Percentiles rank a stretch among this genome's conserved stretches.
Conservation (phyloP, 2,888 invertebrate species). For the Ectemnius continuus region DNA sequence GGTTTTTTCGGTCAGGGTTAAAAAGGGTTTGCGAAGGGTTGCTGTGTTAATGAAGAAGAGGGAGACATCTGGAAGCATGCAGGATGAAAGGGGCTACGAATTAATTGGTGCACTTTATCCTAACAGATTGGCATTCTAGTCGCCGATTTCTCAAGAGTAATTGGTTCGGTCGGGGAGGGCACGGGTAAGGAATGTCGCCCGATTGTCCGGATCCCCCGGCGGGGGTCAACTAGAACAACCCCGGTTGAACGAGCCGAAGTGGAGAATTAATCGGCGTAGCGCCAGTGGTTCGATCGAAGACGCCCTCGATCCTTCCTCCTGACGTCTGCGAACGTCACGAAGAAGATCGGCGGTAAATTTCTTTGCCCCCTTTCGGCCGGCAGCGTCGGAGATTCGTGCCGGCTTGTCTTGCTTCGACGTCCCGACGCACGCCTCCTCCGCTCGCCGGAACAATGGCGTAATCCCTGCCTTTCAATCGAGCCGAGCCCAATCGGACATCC, state of each 20-base stretch:
- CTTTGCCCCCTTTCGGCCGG: not conserved
- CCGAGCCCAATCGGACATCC: not conserved
- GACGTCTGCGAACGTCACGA: too few species aligned
- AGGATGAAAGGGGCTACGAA: not conserved
- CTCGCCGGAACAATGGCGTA: too few species aligned
- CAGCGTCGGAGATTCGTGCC: too few species aligned
- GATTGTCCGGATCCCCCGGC: conserved; percentile 54
- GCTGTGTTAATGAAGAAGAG: not conserved
- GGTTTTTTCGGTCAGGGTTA: not conserved
- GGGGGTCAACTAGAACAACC: conserved; percentile 52
- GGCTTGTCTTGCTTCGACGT: too few species aligned
- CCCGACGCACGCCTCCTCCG: too few species aligned
- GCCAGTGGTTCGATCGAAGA: conserved; percentile 32
- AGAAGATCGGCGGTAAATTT: not conserved
- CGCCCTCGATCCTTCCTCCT: too few species aligned
- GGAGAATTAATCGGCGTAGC: conserved; percentile 43
- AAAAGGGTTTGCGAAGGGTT: not conserved
- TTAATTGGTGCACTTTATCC: conserved; percentile 11
- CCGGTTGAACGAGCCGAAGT: conserved; percentile 19
- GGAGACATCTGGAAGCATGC: not conserved
- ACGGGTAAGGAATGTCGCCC: conserved; percentile 33
- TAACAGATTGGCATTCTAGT: conserved; percentile 13
- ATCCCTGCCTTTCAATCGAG: conserved; percentile 15
- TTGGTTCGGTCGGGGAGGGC: conserved; percentile 53
- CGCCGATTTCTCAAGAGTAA: conserved; percentile 34